Evolutionary conservation across 1,140 invertebrate genomes (phyloP), one percentile per base, ranked within the genome.

Genomic region (Philopotamus ludificatus): DNA sequence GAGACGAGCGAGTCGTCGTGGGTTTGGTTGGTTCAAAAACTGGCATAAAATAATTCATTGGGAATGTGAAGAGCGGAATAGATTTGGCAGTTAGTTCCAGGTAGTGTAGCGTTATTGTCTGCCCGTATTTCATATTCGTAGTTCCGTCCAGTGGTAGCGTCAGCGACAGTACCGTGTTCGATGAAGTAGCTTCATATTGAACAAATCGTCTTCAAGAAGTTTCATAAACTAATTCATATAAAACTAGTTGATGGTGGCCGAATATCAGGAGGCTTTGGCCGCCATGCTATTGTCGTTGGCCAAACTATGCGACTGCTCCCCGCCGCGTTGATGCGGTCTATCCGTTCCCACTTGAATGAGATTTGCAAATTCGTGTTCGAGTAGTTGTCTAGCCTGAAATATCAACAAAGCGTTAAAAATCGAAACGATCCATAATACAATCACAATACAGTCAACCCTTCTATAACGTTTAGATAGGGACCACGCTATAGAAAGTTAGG

Each of bases 341-440:
- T 95, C 94, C 67, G 93, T 96, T 67, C 92, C 94, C 69, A 88
- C 83, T 68, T 87, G 85, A 70, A 97, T 79, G 70, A 98, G 81
- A 78, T 91, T 93, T 72, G 86, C 87, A 77, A 96, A 97, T 82
- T 97, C 95, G 76, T 90, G 84, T 75, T 97, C 94, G 74, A 98
- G 82, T 72, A 91, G 82, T 82, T 93, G 91, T 68, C 92, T 86
- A 73, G 87, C 90, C 92, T 95, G 75, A 9, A 80, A 80, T 41
- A 22, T 21, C 25, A 22, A 18, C 18, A 53, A 21, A 58, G 23
- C 39, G 28, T 23, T 15, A 53, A 59, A 4, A 28, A 51, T 47
- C 20, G 45, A 2, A 59, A 25, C 12, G 22, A 12, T 50, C 10
- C 3, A 59, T 15, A 4, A 34, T 26, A 21, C 7, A 65, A 68